Base-by-base conservation (phyloP, 2,888 invertebrate species). In the Cataglyphis albicans region DNA sequence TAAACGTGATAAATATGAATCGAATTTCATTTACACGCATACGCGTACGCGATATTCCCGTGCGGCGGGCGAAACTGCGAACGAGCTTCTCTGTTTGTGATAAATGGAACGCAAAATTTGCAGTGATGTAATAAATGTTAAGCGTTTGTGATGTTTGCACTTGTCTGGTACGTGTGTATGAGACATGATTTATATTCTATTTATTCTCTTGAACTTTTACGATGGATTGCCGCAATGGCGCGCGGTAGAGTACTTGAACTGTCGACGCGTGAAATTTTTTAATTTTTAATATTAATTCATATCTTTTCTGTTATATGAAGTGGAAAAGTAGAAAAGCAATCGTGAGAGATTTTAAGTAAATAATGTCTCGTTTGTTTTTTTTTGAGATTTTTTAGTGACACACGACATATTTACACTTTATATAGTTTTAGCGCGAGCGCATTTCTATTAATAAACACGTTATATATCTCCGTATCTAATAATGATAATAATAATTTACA, bases 91-190 rank as follows among this genome's bases (percentile, higher is more conserved):
- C 78, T 59, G 41, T 73, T 44, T 12, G 44, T 80, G 78, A 80
- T 55, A 72, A 72, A 80, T 80, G 78, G 73, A 59, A 70, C 73
- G 59, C 44, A 25, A 80, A 80, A 80, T 72, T 80, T 72, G 32
- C 78, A 59, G 59, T 80, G 78, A 80, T 72, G 78, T 80, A 59
- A 72, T 72, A 72, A 80, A 80, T 72, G 78, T 78, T 72, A 59
- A 80, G 44, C 78, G 78, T 59, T 18, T 57, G 78, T 44, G 59
- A 80, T 57, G 78, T 80, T 59, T 72, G 73, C 76, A 41, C 68
- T 68, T 70, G 76, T 68, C 76, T 41, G 76, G 55, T 70, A 57
- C 7, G 52, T 57, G 55, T 68, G 76, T 44, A 68, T 29, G 70
- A 68, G 72, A 76, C 76, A 6, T 76, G 72, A 76, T 76, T 76